A percentile compares a stretch with the other conserved stretches of the same genome.
phyloP scores from a whole-genome alignment of 2,113 vertebrate species.

The Hippocampus mohnikei region DNA sequence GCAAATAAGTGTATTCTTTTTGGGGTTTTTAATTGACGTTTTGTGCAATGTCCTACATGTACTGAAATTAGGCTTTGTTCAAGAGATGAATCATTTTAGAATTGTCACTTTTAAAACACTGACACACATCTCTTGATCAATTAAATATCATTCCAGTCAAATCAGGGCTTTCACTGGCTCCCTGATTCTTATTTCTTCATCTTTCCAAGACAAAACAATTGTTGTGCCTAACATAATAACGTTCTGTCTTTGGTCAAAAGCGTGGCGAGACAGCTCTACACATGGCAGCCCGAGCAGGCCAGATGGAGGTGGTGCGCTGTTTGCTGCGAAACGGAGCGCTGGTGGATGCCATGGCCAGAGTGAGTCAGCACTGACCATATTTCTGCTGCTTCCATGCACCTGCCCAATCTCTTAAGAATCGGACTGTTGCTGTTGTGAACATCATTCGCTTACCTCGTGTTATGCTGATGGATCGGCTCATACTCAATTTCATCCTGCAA shows the following conservation, averaged over 20 bases:
- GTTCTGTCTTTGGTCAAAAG: slow-evolving; percentile 61
- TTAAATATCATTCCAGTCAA: background rate
- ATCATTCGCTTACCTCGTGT: background rate
- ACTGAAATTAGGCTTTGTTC: background rate
- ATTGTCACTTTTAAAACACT: background rate
- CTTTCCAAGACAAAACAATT: background rate
- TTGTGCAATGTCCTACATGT: no score
- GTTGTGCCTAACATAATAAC: background rate
- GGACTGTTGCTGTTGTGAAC: no score
- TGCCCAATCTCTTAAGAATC: background rate
- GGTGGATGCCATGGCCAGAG: slow-evolving; percentile 93
- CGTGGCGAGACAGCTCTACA: slow-evolving; percentile 93
- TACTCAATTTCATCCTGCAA: slow-evolving; percentile 10
- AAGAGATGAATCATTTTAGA: no score
- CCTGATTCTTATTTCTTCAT: background rate
- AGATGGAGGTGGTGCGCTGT: slow-evolving; percentile 97
- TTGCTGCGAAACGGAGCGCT: slow-evolving; percentile 91
- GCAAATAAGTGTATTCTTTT: no score
- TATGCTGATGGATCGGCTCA: slow-evolving; percentile 2
- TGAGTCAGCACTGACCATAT: slow-evolving; percentile 60
- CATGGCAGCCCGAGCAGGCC: slow-evolving; percentile 95
- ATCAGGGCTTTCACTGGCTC: background rate
- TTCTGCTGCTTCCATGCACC: slow-evolving; percentile 1
- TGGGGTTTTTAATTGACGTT: no score
- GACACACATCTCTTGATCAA: background rate